A percentile compares a stretch with the other conserved stretches of the same genome.
These are phyloP conservation scores for Scomber colias DNA, from an alignment of 2,113 vertebrate species.

Conservation along the genomic window DNA sequence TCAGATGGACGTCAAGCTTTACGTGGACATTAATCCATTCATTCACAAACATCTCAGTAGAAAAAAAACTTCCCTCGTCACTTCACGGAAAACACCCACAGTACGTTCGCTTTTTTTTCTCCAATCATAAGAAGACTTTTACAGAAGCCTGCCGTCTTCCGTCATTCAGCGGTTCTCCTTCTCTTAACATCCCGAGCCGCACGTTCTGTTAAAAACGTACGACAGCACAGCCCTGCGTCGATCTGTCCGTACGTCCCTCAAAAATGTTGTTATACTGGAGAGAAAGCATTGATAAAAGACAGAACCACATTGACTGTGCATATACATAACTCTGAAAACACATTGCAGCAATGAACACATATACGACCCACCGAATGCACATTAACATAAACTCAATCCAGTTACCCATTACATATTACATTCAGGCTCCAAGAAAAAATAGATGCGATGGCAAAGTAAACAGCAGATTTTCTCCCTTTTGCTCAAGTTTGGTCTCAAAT, in stretches of 20 bases:
- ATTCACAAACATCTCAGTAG: constrained; percentile 43
- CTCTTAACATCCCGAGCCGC: constrained; percentile 31
- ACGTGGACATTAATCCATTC: constrained; percentile 29
- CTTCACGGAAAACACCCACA: constrained; percentile 24
- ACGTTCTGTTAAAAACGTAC: constrained; percentile 33
- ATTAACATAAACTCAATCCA: constrained; percentile 71
- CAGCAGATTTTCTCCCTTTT: constrained; percentile 82
- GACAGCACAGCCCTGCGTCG: neutral
- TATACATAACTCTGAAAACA: constrained; percentile 73
- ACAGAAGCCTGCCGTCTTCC: constrained; percentile 14
- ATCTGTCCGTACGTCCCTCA: constrained; percentile 37
- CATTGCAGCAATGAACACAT: constrained; percentile 75
- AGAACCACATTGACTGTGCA: constrained; percentile 71
- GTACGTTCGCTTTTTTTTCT: constrained; percentile 30
- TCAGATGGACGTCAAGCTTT: constrained; percentile 60
- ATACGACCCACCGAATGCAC: constrained; percentile 73
- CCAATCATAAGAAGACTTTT: constrained; percentile 7
- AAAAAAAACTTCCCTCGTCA: constrained; percentile 26
- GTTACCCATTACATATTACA: constrained; percentile 76
- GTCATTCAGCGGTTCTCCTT: neutral
- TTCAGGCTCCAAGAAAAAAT: constrained; percentile 79
- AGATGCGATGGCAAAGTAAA: constrained; percentile 79
- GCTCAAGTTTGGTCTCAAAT: constrained; percentile 85
- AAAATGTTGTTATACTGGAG: constrained; percentile 61
- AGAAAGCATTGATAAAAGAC: constrained; percentile 65